Evolutionary conservation across 2,797 vertebrate genomes (phyloP).

Genomic region (Scarus forsteni): DNA sequence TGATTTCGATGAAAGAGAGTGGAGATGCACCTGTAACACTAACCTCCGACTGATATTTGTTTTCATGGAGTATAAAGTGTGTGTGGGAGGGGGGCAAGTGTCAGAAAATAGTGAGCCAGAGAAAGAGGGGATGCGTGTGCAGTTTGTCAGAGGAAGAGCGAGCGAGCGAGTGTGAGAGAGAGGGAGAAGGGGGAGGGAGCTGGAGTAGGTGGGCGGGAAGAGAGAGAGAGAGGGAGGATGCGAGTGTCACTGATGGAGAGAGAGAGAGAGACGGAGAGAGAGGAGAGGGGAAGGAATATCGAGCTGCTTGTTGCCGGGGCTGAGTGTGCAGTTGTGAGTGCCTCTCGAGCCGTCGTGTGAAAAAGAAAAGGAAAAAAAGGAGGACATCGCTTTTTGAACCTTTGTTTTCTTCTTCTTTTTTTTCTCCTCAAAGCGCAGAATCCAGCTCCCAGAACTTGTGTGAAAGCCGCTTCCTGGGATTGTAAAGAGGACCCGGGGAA

Average conservation of each 20-base stretch:
- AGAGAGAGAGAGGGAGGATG: conserved; percentile 60
- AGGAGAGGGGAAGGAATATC: conserved; percentile 51
- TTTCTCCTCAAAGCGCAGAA: conserved; percentile 55
- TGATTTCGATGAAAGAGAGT: conserved; percentile 35
- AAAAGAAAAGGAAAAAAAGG: conserved; percentile 22
- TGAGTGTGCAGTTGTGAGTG: conserved; percentile 72
- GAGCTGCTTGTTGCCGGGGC: conserved; percentile 65
- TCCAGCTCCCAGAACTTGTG: conserved; percentile 57
- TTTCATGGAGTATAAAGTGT: conserved; percentile 54
- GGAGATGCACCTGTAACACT: conserved; percentile 30
- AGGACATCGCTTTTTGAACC: conserved; percentile 63
- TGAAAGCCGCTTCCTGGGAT: conserved; percentile 65
- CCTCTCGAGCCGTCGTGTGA: conserved; percentile 67
- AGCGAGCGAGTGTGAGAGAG: conserved; percentile 44
- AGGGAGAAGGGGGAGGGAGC: conserved; percentile 71
- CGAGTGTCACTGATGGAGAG: conserved; percentile 67
- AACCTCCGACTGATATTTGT: conserved; percentile 48
- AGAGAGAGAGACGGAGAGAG: conserved; percentile 44
- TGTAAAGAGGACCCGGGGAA: conserved; percentile 73
- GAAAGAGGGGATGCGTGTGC: conserved; percentile 57
- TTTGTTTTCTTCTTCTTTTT: conserved; percentile 22
- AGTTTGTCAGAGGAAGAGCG: conserved; percentile 62
- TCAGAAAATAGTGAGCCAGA: conserved; percentile 63
- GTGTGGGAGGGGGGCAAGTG: conserved; percentile 51
- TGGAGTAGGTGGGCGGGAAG: conserved; percentile 82